Evolutionary conservation across 2,797 vertebrate genomes (phyloP), one percentile per base, ranked within the genome.

Genomic region (Phoxinus dragarum): DNA sequence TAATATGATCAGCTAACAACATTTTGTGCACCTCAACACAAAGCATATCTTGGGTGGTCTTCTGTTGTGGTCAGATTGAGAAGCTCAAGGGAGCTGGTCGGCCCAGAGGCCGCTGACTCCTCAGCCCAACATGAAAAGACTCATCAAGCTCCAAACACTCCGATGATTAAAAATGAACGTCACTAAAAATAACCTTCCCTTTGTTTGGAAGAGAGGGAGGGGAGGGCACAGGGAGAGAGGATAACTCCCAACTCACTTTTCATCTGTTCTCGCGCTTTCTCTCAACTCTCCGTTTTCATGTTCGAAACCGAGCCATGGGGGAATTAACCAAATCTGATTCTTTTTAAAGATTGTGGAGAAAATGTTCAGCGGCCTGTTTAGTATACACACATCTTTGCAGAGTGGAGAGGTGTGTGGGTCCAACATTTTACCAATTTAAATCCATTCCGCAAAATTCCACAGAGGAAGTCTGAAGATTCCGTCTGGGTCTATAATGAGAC

Each of bases 111-210:
- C 27, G 3, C 47, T 21, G 49, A 74, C 66, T 72, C 27, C 67
- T 78, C 75, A 86, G 49, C 74, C 73, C 74, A 82, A 87, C 83
- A 81, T 40, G 52, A 61, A 87, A 87, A 86, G 84, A 86, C 82
- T 87, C 86, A 90, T 87, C 86, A 90, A 85, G 73, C 88, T 76
- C 85, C 86, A 80, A 87, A 88, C 84, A 81, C 69, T 49, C 38
- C 16, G 80, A 84, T 90, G 86, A 88, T 85, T 82, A 86, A 86
- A 85, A 84, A 88, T 88, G 75, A 86, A 82, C 77, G 67, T 56
- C 44, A 75, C 88, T 85, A 87, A 85, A 89, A 90, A 89, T 87
- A 87, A 79, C 80, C 69, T 71, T 78, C 47, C 47, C 81, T 87
- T 87, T 86, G 85, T 86, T 90, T 89, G 66, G 72, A 86, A 80